Base-by-base conservation (phyloP, 2,888 invertebrate species). In the Agonopterix subpropinquella region DNA sequence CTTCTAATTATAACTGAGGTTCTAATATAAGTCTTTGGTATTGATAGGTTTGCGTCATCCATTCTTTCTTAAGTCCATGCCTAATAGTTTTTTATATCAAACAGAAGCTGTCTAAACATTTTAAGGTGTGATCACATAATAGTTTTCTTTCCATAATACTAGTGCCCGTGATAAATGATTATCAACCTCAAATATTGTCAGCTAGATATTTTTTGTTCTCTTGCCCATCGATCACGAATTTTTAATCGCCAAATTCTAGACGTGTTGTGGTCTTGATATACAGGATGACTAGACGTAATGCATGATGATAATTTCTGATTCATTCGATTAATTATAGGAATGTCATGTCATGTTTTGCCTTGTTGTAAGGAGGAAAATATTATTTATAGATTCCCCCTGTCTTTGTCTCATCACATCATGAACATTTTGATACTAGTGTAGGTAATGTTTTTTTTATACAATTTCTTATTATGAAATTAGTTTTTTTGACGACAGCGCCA, bases 91-190 rank as follows among this genome's bases (percentile, higher is more conserved):
- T 39, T 37, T 39, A 10, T 39, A 53, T 55, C 54, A 59, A 65
- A 73, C 73, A 70, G 70, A 61, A 73, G 70, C 71, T 58, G 55
- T 36, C 45, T 58, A 58, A 61, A 61, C 41, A 52, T 41, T 11
- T 28, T 65, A 60, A 65, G 61, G 62, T 61, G 54, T 62, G 67
- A 67, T 65, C 65, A 61, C 58, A 61, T 57, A 62, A 65, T 64
- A 52, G 57, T 28, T 28, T 28, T 28, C 28, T 28, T 52, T 50
- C 54, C 52, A 42, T 58, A n/a, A n/a, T 53, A 41, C 41, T 45
- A 11, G 49, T 59, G 59, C 54, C 59, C 58, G 61, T 70, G 67
- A 75, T 62, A 67, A 75, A 74, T 73, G 66, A 67, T 67, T 56
- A 56, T 61, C 62, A 28, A 62, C 53, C 58, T 59, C 55, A 61